Conservation (phyloP, 2,113 vertebrate species). For the Isichthys henryi region DNA sequence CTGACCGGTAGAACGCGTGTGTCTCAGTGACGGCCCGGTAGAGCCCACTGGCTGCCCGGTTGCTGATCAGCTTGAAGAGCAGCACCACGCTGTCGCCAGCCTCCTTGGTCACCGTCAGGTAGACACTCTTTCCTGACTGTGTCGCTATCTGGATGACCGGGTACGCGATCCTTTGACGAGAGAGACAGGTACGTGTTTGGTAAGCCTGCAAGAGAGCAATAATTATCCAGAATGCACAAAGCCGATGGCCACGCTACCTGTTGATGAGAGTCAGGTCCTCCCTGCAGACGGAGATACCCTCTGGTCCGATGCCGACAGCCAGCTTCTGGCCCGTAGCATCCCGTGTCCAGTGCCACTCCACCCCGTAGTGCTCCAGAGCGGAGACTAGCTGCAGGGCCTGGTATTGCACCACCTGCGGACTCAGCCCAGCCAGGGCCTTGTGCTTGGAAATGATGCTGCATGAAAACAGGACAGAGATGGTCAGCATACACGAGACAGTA, state of each 20-base stretch:
- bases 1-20: slow-evolving; percentile 91
- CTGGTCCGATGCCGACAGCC: slow-evolving; percentile 86
- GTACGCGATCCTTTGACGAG: slow-evolving; percentile 71
- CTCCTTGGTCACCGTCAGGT: slow-evolving; percentile 89
- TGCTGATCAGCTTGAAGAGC: slow-evolving; percentile 92
- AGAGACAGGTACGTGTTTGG: not conserved
- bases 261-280: slow-evolving; percentile 86
- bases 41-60: slow-evolving; percentile 87
- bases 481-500: not conserved
- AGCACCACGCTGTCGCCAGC: slow-evolving; percentile 84
- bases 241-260: slow-evolving; percentile 57
- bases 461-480: not conserved
- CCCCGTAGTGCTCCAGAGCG: slow-evolving; percentile 83
- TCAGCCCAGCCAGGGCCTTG: slow-evolving; percentile 77
- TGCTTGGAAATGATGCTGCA: slow-evolving; percentile 80
- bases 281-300: slow-evolving; percentile 87
- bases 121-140: slow-evolving; percentile 94
- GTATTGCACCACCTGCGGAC: slow-evolving; percentile 81
- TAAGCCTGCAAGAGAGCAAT: not conserved
- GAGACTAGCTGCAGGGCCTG: slow-evolving; percentile 87
- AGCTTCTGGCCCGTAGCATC: slow-evolving; percentile 78
- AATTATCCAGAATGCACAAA: not conserved
- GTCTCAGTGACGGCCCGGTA: slow-evolving; percentile 95
- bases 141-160: slow-evolving; percentile 98
- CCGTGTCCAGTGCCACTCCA: slow-evolving; percentile 90